phyloP scores from a whole-genome alignment of 2,113 vertebrate species.

The Eolophus roseicapilla region DNA sequence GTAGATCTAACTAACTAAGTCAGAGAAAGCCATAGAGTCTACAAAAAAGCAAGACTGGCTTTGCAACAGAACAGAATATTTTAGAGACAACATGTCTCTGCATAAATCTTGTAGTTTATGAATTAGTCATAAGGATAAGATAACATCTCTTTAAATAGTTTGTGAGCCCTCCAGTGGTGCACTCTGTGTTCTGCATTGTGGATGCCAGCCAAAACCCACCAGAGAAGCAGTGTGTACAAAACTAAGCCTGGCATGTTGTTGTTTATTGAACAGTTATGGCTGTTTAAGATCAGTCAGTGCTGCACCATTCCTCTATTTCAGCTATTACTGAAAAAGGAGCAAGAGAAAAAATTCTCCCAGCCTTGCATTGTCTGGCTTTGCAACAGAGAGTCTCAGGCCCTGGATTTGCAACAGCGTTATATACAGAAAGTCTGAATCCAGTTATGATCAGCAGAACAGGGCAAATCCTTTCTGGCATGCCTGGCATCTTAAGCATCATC shows the following conservation, averaged over 20 bases:
- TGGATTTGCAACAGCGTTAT: accelerated
- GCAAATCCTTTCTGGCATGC: neutral
- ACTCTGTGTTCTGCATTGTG: neutral
- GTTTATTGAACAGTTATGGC: neutral
- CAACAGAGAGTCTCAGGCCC: neutral
- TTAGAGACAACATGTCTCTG: neutral
- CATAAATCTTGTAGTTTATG: slow-evolving; percentile 9
- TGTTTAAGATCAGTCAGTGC: neutral
- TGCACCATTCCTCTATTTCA: neutral
- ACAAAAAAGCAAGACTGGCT: neutral
- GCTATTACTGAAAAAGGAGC: neutral
- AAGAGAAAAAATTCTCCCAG: neutral
- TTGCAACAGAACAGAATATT: neutral
- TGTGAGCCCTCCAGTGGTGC: slow-evolving; percentile 55
- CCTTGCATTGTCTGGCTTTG: neutral
- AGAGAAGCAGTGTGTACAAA: neutral
- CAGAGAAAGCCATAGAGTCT: neutral
- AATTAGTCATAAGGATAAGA: slow-evolving; percentile 35
- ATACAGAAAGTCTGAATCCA: neutral
- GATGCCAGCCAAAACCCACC: slow-evolving; percentile 27
- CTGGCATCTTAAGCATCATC: neutral
- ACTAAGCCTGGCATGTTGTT: neutral
- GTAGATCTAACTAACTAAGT: neutral
- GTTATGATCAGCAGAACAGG: neutral
- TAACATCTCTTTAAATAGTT: slow-evolving; percentile 32